phyloP scores from a whole-genome alignment of 2,113 vertebrate genomes.

The Pygoscelis adeliae region DNA sequence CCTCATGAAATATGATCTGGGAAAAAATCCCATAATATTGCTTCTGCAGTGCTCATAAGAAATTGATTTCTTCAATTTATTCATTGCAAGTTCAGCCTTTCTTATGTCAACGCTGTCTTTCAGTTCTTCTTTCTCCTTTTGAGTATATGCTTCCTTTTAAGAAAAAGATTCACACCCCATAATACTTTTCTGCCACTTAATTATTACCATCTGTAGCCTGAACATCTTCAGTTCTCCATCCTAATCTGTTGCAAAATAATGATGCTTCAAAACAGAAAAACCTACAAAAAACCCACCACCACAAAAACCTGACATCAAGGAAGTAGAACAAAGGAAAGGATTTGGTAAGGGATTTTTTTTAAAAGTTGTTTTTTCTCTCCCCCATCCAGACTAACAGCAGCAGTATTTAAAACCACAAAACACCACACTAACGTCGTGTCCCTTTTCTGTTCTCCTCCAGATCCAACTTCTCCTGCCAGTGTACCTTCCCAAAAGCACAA shows the following conservation, averaged over 20 bases:
- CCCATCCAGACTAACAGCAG: background rate
- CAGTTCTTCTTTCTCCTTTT: background rate
- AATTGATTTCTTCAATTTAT: background rate
- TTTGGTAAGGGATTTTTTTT: background rate
- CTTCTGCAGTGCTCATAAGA: background rate
- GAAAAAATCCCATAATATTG: background rate
- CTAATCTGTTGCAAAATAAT: background rate
- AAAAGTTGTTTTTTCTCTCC: background rate
- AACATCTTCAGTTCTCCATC: background rate
- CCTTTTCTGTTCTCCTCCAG: background rate
- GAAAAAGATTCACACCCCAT: background rate
- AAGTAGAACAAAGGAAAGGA: background rate
- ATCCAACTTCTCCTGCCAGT: background rate
- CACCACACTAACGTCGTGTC: background rate
- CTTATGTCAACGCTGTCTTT: background rate
- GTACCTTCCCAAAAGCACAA: background rate
- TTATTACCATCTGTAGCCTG: background rate
- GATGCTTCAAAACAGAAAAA: background rate
- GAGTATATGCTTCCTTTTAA: background rate
- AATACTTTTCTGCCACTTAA: background rate
- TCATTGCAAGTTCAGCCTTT: background rate
- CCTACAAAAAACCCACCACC: background rate
- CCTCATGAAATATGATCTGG: fast-evolving
- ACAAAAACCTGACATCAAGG: background rate
- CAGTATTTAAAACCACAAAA: background rate